These are phyloP conservation scores for Andrena fulva DNA, from an alignment of 2,888 invertebrate species.

Conservation along the genomic window DNA sequence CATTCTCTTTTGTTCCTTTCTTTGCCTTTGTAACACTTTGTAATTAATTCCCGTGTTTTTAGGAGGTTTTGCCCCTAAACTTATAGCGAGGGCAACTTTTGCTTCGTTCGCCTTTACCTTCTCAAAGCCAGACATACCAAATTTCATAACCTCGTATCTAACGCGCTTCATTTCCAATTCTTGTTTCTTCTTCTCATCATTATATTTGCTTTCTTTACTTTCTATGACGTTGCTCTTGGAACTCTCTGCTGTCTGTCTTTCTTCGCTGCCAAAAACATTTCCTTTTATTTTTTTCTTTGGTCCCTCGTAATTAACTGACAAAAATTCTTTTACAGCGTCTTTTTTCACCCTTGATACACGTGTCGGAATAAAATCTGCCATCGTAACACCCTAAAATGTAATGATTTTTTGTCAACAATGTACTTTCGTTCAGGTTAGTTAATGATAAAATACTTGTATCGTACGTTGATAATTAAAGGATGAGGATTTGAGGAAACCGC, in stretches of 20 bases:
- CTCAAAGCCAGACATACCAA: conserved; percentile 92
- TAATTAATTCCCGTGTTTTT: conserved; percentile 89
- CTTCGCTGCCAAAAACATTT: conserved; percentile 5
- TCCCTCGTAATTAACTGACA: conserved; percentile 68
- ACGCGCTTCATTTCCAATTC: conserved; percentile 91
- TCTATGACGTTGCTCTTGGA: neutral
- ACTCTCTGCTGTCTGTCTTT: neutral
- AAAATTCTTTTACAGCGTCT: conserved; percentile 60
- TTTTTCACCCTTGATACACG: conserved; percentile 70
- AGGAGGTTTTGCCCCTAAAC: conserved; percentile 93
- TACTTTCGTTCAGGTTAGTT: neutral
- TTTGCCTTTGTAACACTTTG: conserved; percentile 89
- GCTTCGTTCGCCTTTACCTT: conserved; percentile 90
- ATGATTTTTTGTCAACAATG: neutral
- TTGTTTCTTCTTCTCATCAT: conserved; percentile 78
- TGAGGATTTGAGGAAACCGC: neutral
- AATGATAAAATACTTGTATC: neutral
- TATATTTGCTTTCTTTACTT: neutral
- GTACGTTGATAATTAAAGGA: neutral
- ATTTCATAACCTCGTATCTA: conserved; percentile 93
- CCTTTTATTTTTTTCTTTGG: conserved; percentile 65
- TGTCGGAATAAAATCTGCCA: conserved; percentile 78
- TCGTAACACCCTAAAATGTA: conserved; percentile 54
- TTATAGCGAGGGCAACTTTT: conserved; percentile 91
- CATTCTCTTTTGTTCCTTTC: conserved; percentile 86